Percentiles rank a stretch among this genome's conserved stretches.
Conservation (phyloP, 2,113 vertebrate species). For the Parus major region DNA sequence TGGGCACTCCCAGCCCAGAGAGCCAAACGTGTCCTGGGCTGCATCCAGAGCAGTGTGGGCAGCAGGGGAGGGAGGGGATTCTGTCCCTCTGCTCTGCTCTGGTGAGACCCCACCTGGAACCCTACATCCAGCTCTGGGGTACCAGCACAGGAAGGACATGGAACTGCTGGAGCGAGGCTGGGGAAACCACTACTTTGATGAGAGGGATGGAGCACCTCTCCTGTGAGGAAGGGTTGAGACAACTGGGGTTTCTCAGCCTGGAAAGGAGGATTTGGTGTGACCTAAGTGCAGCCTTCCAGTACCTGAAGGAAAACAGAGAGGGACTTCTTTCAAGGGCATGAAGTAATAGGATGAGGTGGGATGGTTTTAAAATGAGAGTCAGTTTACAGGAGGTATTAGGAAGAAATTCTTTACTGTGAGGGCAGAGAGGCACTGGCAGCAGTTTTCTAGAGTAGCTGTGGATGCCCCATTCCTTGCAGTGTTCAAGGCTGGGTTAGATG, state of each 20-base stretch:
- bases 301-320: neutral
- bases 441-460: neutral
- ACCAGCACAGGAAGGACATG: neutral
- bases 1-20: neutral
- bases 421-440: neutral
- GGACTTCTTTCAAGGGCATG: neutral
- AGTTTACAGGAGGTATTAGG: neutral
- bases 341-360: neutral
- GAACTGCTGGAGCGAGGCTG: fast-evolving
- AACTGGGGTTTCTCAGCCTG: neutral
- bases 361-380: neutral
- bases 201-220: neutral
- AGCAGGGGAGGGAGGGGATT: neutral
- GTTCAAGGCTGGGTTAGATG: neutral
- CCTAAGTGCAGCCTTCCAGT: neutral
- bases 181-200: neutral
- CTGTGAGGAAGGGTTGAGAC: neutral
- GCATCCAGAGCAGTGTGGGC: neutral
- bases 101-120: neutral
- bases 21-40: neutral
- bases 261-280: neutral
- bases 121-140: neutral
- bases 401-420: neutral
- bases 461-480: neutral
- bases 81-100: neutral